Conservation (phyloP, 2,797 vertebrate species). For the Cephalopachus bancanus region DNA sequence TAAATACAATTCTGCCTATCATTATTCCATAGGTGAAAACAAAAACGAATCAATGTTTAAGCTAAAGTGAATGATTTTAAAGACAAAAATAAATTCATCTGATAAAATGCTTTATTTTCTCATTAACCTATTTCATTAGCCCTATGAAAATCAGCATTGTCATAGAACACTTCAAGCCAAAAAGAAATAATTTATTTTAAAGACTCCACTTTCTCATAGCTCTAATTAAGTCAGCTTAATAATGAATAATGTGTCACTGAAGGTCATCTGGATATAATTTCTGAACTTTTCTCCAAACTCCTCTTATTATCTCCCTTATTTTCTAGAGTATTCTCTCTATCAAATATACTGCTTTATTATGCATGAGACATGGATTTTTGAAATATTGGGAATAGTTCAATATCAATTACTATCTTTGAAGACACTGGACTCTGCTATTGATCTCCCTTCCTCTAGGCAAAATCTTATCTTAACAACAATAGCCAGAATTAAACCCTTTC, state of each 20-base stretch:
- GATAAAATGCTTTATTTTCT: background rate
- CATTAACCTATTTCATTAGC: conserved; percentile 31
- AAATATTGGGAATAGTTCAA: background rate
- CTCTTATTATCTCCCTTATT: background rate
- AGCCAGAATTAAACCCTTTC: background rate
- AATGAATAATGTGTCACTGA: background rate
- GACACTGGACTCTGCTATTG: background rate
- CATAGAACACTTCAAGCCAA: background rate
- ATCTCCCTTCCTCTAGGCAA: background rate
- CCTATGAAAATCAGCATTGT: background rate
- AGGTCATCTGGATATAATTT: background rate
- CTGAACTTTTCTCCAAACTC: background rate
- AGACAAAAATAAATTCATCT: background rate
- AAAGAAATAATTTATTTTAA: background rate
- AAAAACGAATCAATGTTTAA: background rate
- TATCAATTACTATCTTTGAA: conserved; percentile 8
- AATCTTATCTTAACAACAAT: background rate
- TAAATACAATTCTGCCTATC: background rate
- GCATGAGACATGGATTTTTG: background rate
- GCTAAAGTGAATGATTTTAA: background rate
- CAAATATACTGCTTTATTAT: background rate
- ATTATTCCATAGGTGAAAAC: background rate
- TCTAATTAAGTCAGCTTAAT: conserved; percentile 29
- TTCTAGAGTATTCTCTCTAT: background rate
- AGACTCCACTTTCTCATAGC: background rate